Conservation (phyloP, 2,113 vertebrate species). For the Alectura lathami region DNA sequence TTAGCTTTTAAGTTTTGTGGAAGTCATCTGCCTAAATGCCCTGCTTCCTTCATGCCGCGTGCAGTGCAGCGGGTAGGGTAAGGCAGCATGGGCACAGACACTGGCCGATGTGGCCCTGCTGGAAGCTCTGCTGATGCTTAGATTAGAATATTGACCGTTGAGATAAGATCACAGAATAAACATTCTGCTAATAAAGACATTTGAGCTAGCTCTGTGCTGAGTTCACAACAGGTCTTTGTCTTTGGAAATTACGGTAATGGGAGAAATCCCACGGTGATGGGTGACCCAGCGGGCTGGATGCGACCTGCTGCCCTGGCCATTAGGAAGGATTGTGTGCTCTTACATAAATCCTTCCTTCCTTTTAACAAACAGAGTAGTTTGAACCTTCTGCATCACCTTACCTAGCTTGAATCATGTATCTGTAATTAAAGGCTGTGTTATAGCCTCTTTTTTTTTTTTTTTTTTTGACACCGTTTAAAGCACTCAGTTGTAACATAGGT, state of each 20-base stretch:
- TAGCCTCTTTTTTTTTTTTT: not conserved
- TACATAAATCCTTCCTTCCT: rapidly evolving
- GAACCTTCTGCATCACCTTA: not conserved
- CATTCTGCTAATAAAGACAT: not conserved
- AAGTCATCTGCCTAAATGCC: not conserved
- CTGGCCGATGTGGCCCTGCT: not conserved
- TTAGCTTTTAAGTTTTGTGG: not conserved
- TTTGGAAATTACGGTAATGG: not conserved
- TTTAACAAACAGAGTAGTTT: not conserved
- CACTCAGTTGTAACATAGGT: rapidly evolving
- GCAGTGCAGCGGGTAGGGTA: not conserved
- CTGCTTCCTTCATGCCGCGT: rapidly evolving
- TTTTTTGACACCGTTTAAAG: not conserved
- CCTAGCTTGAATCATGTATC: not conserved
- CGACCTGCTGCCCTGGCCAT: not conserved
- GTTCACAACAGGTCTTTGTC: not conserved
- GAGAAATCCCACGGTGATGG: not conserved
- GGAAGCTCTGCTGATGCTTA: not conserved
- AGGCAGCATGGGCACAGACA: not conserved
- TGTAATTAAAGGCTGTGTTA: not conserved
- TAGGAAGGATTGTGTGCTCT: not conserved
- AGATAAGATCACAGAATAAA: not conserved
- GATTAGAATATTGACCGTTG: not conserved
- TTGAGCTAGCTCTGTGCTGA: not conserved
- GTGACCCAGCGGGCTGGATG: not conserved